Base-by-base conservation (phyloP, 1,140 invertebrate genomes). In the Drosophila sproati region DNA sequence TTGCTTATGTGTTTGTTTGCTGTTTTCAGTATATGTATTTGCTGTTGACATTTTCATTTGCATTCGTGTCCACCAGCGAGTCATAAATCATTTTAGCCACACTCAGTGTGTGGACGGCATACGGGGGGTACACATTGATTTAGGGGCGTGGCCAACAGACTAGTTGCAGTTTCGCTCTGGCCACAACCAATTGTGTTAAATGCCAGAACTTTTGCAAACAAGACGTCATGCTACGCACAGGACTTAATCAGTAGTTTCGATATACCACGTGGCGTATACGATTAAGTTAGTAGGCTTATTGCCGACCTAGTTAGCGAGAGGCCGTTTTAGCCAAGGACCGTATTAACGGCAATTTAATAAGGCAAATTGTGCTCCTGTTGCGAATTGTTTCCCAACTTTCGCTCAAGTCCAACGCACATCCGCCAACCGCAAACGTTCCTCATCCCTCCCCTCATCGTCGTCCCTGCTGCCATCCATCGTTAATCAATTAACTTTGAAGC, bases 271-370 rank as follows among this genome's bases (percentile, higher is more conserved):
- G 67, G 61, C 67, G 73, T 76, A 61, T 64, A 20, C 20, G 45
- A 56, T 41, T 59, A 45, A 7, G 6, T 28, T 2, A 45, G 8
- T 31, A 51, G 45, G 48, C 39, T n/a, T 43, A n/a, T 37, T 61
- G 48, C 29, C 63, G 78, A 82, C 82, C 75, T 68, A 85, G 59
- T 80, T 80, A 45, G 56, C n/a, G 20, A 20, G 20, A 20, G 20
- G 20, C 1, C 3, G 54, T 59, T 60, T 59, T 56, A 34, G 34
- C 39, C 43, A 45, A 34, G 55, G 48, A 52, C 45, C 37, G 31
- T 52, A 69, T 70, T 77, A 77, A 88, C 80, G 66, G 56, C 77
- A 83, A 89, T 89, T 88, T 83, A 88, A 88, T 88, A 88, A 80
- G 80, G 73, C 70, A 83, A 88, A 89, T 88, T 83, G 83, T 69